Base-by-base conservation (phyloP, 2,888 invertebrate genomes). In the Marasmarcha lunaedactyla region DNA sequence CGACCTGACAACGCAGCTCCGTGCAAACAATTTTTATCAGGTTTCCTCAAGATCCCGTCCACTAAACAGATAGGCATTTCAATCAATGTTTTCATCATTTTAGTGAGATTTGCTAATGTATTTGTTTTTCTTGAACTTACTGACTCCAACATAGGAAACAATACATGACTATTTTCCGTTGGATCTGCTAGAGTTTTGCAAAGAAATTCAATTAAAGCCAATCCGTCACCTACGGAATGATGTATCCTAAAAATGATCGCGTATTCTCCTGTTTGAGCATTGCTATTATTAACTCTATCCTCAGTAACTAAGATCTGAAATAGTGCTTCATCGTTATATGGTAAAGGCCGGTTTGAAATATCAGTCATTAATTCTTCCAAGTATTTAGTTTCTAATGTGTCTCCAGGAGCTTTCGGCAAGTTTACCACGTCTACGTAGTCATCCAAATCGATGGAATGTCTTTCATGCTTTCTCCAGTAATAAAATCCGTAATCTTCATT, bases 181-280 rank as follows among this genome's bases (percentile, higher is more conserved):
- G 63, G 52, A 47, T 85, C 85, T 5, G 77, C 70, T 35, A 86
- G 60, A 1, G 66, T 59, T 48, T 79, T 69, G 42, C 84, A 60
- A 10, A 87, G 55, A 42, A 86, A 59, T 40, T 78, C 69, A 30
- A 86, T 55, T 7, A 87, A 53, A 2, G 85, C 74, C 1, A 81
- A 71, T 1, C 86, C 86, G 49, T 87, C 86, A 1, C 85, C 86
- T 1, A 87, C 52, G 3, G 84, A 68, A 56, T 87, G 86, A 53
- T 87, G 86, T 39, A 86, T 66, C 42, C 86, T 71, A 46, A 86
- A 79, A 41, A 87, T 52, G 25, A 87, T 58, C 1, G 84, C 84
- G 59, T 70, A 59, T 42, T 65, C 49, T 20, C 56, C 49, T 43
- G 50, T 45, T 43, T 47, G 38, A 13, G 55, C 44, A 33, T 49